Evolutionary conservation across 2,888 invertebrate species (phyloP), one percentile per base, ranked within the genome.

Genomic region (Cheilosia impressa): DNA sequence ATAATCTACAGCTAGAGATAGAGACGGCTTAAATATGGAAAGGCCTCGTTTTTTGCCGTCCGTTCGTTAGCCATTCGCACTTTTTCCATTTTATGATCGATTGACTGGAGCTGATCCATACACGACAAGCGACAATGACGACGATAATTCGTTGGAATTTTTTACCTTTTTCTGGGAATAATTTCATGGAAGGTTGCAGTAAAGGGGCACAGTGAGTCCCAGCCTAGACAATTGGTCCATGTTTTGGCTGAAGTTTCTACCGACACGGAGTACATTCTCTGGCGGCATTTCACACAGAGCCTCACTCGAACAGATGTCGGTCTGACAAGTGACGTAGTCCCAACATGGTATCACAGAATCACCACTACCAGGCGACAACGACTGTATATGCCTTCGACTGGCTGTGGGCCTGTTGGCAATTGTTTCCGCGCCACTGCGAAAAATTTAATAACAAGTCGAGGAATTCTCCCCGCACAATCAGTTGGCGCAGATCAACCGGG

Each of bases 111-210:
- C 85, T 85, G 85, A 85, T 85, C 85, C 81, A 85, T 85, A 85
- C 85, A 85, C 60, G 85, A 85, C 85, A 85, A 85, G 81, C 85
- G 85, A 85, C 85, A 85, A 85, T 85, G 85, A 85, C 85, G 85
- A 72, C 52, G 85, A 85, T 81, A 85, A 85, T 85, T 85, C 85
- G 81, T 77, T 81, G 84, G 80, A 84, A 84, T 85, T 77, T 80
- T 72, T 72, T 63, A 76, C 76, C 85, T 85, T 77, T 85, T 81
- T 81, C 71, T 77, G 76, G 66, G 58, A 58, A 66, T 52, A 62
- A 50, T 55, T 38, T 55, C 53, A 55, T 34, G 22, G 38, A 10
- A 34, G 34, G 9, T 10, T 34, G 34, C 34, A 0, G 38, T 4
- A 22, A 10, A 31, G 55, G 34, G n/a, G 22, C n/a, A 47, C 24